Conservation (phyloP, 2,113 vertebrate species). For the Oxygymnocypris stewartii region DNA sequence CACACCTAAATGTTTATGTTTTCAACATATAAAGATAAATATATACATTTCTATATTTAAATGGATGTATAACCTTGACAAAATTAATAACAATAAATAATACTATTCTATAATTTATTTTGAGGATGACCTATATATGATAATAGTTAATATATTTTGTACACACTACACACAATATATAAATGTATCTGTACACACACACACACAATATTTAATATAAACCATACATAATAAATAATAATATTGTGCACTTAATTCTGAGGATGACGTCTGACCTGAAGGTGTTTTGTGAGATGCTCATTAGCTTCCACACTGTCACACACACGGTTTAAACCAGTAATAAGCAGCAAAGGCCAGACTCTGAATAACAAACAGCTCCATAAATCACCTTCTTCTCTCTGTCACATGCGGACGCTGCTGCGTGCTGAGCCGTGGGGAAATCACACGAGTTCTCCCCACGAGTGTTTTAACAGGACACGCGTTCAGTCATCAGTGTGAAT, state of each 20-base stretch:
- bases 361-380: slow-evolving; percentile 22
- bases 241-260: background rate
- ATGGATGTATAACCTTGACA: no score
- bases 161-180: no score
- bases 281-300: background rate
- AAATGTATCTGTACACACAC: no score
- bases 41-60: no score
- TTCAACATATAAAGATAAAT: no score
- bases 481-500: background rate
- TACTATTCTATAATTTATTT: no score
- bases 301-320: slow-evolving; percentile 1
- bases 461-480: background rate
- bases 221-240: background rate
- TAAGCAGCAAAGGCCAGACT: background rate
- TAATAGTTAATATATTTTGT: no score
- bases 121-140: no score
- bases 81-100: no score
- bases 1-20: no score
- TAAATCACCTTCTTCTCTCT: slow-evolving; percentile 5
- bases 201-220: background rate
- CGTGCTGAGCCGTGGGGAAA: background rate
- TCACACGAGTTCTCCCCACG: background rate
- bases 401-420: background rate
- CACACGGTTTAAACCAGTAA: background rate
- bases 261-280: background rate